phyloP scores from a whole-genome alignment of 2,797 vertebrate species.

The Enteromius anoplus region DNA sequence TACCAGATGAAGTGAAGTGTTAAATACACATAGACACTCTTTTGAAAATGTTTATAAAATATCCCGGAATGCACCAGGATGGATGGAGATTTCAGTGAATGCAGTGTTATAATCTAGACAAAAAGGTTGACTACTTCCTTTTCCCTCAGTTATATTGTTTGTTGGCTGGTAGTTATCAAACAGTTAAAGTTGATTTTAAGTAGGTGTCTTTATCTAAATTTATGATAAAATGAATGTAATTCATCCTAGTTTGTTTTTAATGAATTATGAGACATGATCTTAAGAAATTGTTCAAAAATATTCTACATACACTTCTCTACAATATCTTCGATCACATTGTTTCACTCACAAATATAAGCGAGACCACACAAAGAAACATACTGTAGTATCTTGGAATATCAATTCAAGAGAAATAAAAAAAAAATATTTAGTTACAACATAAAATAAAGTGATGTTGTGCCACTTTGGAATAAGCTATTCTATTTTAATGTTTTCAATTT shows the following conservation, averaged over 20 bases:
- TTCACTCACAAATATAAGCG: not conserved
- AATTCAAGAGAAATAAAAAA: constrained; percentile 30
- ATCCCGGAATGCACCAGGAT: not conserved
- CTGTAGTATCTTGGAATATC: constrained; percentile 1
- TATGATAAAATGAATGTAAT: not conserved
- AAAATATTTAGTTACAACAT: constrained; percentile 42
- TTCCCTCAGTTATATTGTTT: not conserved
- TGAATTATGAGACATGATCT: not conserved
- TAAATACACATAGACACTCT: not conserved
- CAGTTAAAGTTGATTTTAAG: not conserved
- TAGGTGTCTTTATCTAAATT: not conserved
- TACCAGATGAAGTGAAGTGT: not conserved
- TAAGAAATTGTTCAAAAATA: not conserved
- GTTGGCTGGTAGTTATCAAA: not conserved
- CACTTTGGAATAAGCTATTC: constrained; percentile 66
- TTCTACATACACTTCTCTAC: not conserved
- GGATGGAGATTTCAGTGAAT: not conserved
- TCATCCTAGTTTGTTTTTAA: not conserved
- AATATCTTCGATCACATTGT: not conserved
- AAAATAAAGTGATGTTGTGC: constrained; percentile 78
- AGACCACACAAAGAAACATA: constrained; percentile 4
- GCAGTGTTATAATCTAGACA: not conserved
- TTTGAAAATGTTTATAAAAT: not conserved
- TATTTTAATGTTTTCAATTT: constrained; percentile 17
- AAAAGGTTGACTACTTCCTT: not conserved